Evolutionary conservation across 2,113 vertebrate genomes (phyloP).

Genomic region (Nothoprocta pentlandii): DNA sequence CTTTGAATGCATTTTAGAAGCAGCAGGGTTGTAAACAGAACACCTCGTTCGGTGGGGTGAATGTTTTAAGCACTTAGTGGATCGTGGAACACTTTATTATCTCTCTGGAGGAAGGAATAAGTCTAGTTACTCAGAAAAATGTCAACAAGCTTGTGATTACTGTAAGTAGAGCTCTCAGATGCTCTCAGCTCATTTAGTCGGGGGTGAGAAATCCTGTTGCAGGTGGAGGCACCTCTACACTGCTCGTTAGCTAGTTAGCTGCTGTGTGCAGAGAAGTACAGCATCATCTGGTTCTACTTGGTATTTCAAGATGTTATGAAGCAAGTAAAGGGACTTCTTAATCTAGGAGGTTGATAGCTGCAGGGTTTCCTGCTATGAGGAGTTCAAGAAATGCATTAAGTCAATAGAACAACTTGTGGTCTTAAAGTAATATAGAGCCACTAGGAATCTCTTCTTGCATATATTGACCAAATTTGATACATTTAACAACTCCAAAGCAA

Average conservation of each 20-base stretch:
- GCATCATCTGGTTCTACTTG: not conserved
- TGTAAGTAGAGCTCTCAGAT: not conserved
- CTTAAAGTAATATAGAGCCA: not conserved
- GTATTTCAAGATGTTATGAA: not conserved
- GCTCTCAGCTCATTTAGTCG: not conserved
- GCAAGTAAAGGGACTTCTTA: not conserved
- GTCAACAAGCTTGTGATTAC: not conserved
- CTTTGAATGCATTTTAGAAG: not conserved
- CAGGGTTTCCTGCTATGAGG: not conserved
- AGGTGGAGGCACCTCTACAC: not conserved
- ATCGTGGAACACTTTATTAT: not conserved
- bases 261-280: not conserved
- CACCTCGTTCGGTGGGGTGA: not conserved
- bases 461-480: not conserved
- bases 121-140: not conserved
- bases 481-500: not conserved
- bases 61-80: constrained; percentile 3
- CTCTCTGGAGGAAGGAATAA: not conserved
- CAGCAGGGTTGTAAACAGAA: not conserved
- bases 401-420: not conserved
- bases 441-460: not conserved
- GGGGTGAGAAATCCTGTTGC: not conserved
- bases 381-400: not conserved
- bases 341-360: not conserved
- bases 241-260: not conserved